Percentiles rank a stretch among this genome's conserved stretches.
Conservation (phyloP, 2,797 vertebrate species). For the Poecilia velifera region DNA sequence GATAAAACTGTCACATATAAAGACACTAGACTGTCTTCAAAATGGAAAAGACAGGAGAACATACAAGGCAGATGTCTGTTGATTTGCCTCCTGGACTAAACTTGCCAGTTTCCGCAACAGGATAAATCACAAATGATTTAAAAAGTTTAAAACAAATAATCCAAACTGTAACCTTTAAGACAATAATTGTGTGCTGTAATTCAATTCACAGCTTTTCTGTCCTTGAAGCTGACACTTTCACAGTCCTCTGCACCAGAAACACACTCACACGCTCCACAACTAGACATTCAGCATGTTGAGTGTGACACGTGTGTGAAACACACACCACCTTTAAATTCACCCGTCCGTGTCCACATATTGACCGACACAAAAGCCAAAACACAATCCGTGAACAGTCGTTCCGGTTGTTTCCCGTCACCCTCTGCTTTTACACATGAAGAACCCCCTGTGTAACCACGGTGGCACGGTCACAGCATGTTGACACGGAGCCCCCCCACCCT, state of each 20-base stretch:
- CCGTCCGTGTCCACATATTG: too few relatives aligned
- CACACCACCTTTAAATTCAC: constrained; percentile 25
- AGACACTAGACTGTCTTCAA: background rate
- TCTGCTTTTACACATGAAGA: constrained; percentile 43
- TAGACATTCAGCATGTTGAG: background rate
- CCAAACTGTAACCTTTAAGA: background rate
- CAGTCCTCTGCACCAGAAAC: constrained; percentile 1
- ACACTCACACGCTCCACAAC: background rate
- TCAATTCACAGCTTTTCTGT: background rate
- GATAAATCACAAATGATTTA: background rate
- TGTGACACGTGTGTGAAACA: constrained; percentile 8
- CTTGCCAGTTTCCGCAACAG: background rate
- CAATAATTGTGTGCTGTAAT: background rate
- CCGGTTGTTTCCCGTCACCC: constrained; percentile 29
- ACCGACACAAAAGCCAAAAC: constrained; percentile 58
- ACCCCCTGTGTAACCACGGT: constrained; percentile 25
- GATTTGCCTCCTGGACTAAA: background rate
- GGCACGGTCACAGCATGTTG: constrained; percentile 55
- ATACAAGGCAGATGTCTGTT: background rate
- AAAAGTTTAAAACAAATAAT: too few relatives aligned
- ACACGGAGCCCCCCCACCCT: constrained; percentile 35
- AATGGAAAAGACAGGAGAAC: background rate
- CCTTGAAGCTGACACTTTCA: constrained; percentile 1
- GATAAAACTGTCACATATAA: too few relatives aligned
- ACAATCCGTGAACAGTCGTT: constrained; percentile 1